phyloP scores from a whole-genome alignment of 2,888 invertebrate genomes.

The Phortica okadai region DNA sequence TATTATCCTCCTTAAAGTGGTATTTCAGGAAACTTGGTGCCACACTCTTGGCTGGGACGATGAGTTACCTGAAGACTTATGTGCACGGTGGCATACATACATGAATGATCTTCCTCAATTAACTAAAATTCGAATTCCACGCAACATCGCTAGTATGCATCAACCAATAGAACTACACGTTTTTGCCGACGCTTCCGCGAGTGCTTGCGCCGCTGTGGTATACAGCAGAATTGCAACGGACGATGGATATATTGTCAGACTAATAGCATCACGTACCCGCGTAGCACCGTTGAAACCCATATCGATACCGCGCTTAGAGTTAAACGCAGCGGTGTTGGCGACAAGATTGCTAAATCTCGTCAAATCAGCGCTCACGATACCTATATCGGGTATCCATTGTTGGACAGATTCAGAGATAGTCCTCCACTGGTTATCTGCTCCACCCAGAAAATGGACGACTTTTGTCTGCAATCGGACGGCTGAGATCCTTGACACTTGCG shows the following conservation, averaged over 20 bases:
- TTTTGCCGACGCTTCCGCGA: conserved; percentile 36
- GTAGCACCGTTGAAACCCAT: conserved; percentile 38
- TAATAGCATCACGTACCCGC: conserved; percentile 24
- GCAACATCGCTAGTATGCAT: neutral
- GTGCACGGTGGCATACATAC: conserved; percentile 20
- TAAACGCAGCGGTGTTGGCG: conserved; percentile 13
- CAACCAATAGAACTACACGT: conserved; percentile 6
- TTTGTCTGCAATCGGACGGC: conserved; percentile 47
- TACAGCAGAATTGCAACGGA: conserved; percentile 30
- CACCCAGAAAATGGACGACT: conserved; percentile 44
- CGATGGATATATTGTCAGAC: conserved; percentile 15
- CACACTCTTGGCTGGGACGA: conserved; percentile 44
- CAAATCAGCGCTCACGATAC: neutral
- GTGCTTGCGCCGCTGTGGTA: conserved; percentile 37
- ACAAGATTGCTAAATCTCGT: neutral
- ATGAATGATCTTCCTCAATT: conserved; percentile 18
- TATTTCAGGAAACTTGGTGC: conserved; percentile 38
- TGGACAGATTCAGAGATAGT: too few relatives aligned
- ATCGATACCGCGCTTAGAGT: conserved; percentile 31
- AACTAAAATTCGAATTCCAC: conserved; percentile 26
- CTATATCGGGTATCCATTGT: conserved; percentile 31
- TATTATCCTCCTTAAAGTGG: conserved; percentile 16
- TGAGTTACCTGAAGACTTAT: conserved; percentile 31
- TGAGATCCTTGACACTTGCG: conserved; percentile 39
- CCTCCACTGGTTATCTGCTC: too few relatives aligned